A percentile compares a stretch with the other conserved stretches of the same genome.
phyloP scores from a whole-genome alignment of 2,113 vertebrate species.

The Grantiella picta region DNA sequence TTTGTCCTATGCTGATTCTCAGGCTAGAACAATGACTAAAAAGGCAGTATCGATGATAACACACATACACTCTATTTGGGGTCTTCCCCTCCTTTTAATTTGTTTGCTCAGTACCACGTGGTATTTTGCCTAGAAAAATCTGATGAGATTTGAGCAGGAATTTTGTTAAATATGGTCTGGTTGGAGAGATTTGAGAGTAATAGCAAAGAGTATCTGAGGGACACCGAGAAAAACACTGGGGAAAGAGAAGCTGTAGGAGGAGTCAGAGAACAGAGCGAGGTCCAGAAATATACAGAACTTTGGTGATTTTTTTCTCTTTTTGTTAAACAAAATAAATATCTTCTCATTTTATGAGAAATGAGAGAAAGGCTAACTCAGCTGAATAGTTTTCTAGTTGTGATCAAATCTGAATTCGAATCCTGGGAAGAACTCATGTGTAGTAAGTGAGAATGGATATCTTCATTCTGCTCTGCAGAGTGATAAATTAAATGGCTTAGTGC shows the following conservation, averaged over 20 bases:
- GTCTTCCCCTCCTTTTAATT: background rate
- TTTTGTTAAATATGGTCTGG: background rate
- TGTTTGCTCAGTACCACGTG: background rate
- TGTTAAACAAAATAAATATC: background rate
- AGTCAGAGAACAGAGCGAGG: background rate
- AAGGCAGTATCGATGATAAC: background rate
- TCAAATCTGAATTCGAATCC: background rate
- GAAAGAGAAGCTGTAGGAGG: background rate
- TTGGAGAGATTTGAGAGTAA: background rate
- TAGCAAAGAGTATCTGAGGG: background rate
- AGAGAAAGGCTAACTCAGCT: background rate
- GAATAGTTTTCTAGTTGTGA: background rate
- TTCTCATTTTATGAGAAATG: background rate
- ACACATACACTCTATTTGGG: background rate
- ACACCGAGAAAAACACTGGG: background rate
- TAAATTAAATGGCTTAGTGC: background rate
- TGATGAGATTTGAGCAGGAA: background rate
- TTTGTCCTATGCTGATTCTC: background rate
- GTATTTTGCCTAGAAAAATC: background rate
- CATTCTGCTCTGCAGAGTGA: background rate
- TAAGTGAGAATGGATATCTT: background rate
- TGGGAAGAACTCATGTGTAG: background rate
- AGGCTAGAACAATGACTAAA: background rate
- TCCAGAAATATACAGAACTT: background rate
- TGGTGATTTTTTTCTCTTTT: background rate